Evolutionary conservation across 2,113 vertebrate genomes (phyloP).

Genomic region (Cisticola juncidis): DNA sequence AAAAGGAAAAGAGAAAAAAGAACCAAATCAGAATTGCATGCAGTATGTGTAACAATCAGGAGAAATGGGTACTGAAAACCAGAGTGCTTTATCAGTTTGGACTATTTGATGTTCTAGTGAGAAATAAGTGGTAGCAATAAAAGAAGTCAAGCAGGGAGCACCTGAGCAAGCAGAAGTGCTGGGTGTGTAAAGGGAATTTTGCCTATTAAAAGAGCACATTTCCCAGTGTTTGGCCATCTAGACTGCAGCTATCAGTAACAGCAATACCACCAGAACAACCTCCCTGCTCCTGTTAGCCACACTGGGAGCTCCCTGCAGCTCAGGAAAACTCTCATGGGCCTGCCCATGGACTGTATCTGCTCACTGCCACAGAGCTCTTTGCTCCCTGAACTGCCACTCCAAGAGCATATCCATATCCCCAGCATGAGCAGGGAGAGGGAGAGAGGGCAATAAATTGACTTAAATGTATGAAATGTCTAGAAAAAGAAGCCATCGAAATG

Average conservation of each 20-base stretch:
- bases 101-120: not conserved
- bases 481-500: not conserved
- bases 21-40: constrained; percentile 36
- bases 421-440: not conserved
- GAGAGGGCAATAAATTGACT: not conserved
- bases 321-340: not conserved
- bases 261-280: not conserved
- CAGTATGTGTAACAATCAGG: not conserved
- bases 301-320: not conserved
- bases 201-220: not conserved
- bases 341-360: not conserved
- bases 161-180: not conserved
- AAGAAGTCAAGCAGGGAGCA: not conserved
- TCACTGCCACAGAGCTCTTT: not conserved
- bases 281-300: not conserved
- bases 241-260: not conserved
- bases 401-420: not conserved
- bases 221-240: not conserved
- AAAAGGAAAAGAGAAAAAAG: not conserved
- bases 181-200: not conserved
- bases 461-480: not conserved
- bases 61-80: not conserved
- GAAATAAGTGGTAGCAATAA: not conserved
- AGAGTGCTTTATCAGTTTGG: not conserved
- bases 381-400: not conserved